Evolutionary conservation across 2,888 invertebrate species (phyloP), one percentile per base, ranked within the genome.

Genomic region (Prosapia bicincta): DNA sequence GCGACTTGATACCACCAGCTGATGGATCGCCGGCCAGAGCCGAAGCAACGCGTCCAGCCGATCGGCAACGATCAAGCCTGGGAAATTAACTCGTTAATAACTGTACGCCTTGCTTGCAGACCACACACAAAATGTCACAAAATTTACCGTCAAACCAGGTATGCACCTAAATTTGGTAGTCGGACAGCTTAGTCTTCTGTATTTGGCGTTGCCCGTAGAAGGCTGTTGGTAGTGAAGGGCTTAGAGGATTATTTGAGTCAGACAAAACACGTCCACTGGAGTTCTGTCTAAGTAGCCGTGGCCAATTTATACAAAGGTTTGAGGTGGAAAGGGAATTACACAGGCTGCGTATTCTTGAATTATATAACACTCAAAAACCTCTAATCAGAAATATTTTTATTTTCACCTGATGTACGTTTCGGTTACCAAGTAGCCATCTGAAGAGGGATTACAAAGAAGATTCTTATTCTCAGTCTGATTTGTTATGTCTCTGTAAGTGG

Each of bases 31-130:
- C n/a, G 7, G 3, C 20, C 54, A 20, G 3, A 20, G 13, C 20
- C 54, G 54, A 20, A 20, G 20, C 3, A 54, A 54, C 54, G 13
- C 5, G 54, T 20, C 13, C 54, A 54, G 54, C 54, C 54, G 54
- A 3, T 20, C 13, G 54, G 54, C 54, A 54, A 54, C 20, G 20
- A 54, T 54, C n/a, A 13, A 20, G 54, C 54, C 54, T 54, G 54
- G 54, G 54, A 54, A 54, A 54, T 54, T 54, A 54, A 54, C 54
- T 54, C 54, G 54, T 54, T 54, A 54, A 54, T 54, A 54, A 38
- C 38, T 54, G 20, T 1, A 5, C n/a, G 54, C 54, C 13, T 28
- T 28, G 9, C n/a, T n/a, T n/a, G n/a, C 30, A 38, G 54, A 13
- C 54, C 54, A 54, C 54, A 54, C 54, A 54, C 54, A 54, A 54